These are phyloP conservation scores for Melanogrammus aeglefinus DNA, from an alignment of 2,797 vertebrate species.

Conservation along the genomic window DNA sequence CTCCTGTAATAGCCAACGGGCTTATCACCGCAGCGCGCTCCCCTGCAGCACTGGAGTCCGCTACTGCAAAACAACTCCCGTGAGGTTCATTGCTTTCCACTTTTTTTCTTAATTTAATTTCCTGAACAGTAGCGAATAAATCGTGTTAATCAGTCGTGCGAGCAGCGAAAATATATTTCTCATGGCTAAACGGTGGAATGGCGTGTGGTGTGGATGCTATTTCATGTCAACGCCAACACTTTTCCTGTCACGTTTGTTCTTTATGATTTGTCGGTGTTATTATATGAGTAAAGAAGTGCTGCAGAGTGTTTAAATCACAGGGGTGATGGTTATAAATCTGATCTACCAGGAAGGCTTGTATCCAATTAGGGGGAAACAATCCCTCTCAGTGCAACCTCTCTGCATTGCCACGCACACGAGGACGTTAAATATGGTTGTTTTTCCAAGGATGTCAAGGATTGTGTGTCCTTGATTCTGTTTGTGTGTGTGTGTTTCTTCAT, in stretches of 20 bases:
- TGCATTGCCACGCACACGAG: not conserved
- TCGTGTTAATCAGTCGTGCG: too few relatives aligned
- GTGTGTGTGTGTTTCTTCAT: conserved; percentile 8
- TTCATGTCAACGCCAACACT: not conserved
- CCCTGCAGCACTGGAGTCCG: not conserved
- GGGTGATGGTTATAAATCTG: too few relatives aligned
- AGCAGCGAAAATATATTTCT: not conserved
- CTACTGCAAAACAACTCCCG: not conserved
- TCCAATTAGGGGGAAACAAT: too few relatives aligned
- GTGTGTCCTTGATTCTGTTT: conserved; percentile 1
- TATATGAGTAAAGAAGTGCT: too few relatives aligned
- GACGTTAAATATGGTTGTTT: not conserved
- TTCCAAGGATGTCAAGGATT: not conserved
- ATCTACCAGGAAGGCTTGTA: too few relatives aligned
- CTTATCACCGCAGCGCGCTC: not conserved
- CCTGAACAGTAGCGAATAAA: not conserved
- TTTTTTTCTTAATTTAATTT: not conserved
- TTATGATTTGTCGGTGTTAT: not conserved
- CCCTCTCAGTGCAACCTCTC: not conserved
- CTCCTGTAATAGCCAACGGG: too few relatives aligned
- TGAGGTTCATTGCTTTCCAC: too few relatives aligned
- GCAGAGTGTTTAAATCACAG: too few relatives aligned
- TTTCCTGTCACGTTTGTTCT: not conserved
- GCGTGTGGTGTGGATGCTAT: too few relatives aligned
- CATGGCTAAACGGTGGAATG: not conserved